Evolutionary conservation across 2,113 vertebrate species (phyloP).

Genomic region (Dinomys branickii): DNA sequence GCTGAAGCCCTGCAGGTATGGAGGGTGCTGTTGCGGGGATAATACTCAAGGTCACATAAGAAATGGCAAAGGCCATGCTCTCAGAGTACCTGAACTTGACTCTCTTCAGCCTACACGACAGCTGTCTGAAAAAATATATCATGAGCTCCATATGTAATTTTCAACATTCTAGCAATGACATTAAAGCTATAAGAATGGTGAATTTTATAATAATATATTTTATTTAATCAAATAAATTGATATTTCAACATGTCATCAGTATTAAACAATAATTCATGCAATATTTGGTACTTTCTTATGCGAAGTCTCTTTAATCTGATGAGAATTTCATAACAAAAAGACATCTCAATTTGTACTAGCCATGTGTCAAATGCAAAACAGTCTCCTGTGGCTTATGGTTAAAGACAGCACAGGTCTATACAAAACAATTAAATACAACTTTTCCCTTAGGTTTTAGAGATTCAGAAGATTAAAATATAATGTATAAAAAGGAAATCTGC

Average conservation of each 20-base stretch:
- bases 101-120: not conserved
- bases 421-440: not conserved
- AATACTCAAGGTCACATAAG: not conserved
- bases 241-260: not conserved
- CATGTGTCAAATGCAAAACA: not conserved
- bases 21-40: not conserved
- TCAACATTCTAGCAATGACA: not conserved
- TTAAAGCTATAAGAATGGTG: not conserved
- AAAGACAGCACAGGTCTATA: accelerated
- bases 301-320: not conserved
- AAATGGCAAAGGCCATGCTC: not conserved
- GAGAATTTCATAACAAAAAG: not conserved
- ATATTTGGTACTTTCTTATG: not conserved
- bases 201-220: not conserved
- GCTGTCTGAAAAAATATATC: not conserved
- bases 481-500: not conserved
- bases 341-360: not conserved
- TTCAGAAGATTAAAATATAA: not conserved
- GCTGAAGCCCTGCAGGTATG: not conserved
- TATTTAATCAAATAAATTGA: not conserved
- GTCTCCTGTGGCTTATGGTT: accelerated
- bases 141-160: not conserved
- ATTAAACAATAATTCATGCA: not conserved
- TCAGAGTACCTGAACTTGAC: not conserved
- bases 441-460: not conserved